Evolutionary conservation across 1,140 invertebrate genomes (phyloP).

Genomic region (Caenorhabditis brenneri): DNA sequence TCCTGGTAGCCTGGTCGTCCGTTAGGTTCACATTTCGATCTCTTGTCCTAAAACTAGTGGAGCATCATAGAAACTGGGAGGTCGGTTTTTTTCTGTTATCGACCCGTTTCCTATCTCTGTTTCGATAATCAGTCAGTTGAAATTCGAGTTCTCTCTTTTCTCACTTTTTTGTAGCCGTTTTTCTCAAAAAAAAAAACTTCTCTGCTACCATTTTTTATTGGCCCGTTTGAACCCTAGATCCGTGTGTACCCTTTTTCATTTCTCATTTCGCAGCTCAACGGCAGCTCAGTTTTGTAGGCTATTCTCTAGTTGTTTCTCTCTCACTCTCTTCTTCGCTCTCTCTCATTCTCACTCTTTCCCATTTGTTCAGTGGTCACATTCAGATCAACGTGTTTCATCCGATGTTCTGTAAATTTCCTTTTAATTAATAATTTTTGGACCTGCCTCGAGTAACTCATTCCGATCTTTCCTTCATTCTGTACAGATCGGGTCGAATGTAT

Average conservation of each 20-base stretch:
- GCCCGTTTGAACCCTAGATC: not conserved
- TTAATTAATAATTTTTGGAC: no score
- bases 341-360: not conserved
- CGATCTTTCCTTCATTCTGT: no score
- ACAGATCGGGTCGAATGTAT: no score
- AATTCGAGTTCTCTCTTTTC: not conserved
- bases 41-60: not conserved
- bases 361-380: no score
- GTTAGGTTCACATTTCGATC: constrained; percentile 38
- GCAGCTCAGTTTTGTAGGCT: not conserved
- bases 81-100: not conserved
- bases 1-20: not conserved
- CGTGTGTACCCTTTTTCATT: not conserved
- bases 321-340: not conserved
- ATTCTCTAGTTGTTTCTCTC: not conserved
- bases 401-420: no score
- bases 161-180: not conserved
- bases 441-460: no score
- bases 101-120: not conserved
- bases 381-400: no score
- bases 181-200: not conserved
- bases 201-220: not conserved
- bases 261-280: not conserved
- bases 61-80: not conserved
- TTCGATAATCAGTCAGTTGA: not conserved